These are phyloP conservation scores for Ophion obscuratus DNA, from an alignment of 2,888 invertebrate species.

Conservation along the genomic window DNA sequence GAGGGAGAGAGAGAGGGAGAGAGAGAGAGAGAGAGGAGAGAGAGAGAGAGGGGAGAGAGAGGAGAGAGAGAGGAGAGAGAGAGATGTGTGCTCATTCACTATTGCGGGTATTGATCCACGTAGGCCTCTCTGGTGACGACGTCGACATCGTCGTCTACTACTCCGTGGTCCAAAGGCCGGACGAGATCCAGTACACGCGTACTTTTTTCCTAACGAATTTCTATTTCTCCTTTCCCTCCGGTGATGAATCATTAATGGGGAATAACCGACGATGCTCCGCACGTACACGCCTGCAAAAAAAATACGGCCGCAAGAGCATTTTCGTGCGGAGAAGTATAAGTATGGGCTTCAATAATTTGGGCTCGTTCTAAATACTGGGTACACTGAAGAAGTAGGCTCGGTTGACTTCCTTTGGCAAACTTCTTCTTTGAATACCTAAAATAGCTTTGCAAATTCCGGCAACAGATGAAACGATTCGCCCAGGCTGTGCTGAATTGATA, in stretches of 20 bases:
- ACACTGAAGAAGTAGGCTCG: neutral
- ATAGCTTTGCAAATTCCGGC: neutral
- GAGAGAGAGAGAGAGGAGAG: constrained; percentile 16
- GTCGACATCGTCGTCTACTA: constrained; percentile 28
- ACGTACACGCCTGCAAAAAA: neutral
- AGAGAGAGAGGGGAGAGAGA: too few species aligned
- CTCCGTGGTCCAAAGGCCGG: constrained; percentile 46
- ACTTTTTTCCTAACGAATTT: constrained; percentile 12
- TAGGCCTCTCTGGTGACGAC: constrained; percentile 59
- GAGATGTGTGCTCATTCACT: constrained; percentile 60
- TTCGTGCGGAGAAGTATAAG: neutral
- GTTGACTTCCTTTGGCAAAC: neutral
- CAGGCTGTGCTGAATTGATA: neutral
- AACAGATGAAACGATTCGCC: neutral
- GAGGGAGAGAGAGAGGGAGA: too few species aligned
- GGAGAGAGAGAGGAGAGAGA: neutral
- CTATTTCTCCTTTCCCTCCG: neutral
- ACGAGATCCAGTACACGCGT: constrained; percentile 38
- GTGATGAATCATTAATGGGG: neutral
- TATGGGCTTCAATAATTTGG: neutral
- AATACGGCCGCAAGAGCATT: neutral
- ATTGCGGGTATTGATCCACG: constrained; percentile 81
- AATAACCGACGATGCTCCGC: neutral
- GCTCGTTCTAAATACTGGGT: neutral
- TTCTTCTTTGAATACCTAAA: neutral